Evolutionary conservation across 1,140 invertebrate species (phyloP).

Genomic region (Anastrepha ludens): DNA sequence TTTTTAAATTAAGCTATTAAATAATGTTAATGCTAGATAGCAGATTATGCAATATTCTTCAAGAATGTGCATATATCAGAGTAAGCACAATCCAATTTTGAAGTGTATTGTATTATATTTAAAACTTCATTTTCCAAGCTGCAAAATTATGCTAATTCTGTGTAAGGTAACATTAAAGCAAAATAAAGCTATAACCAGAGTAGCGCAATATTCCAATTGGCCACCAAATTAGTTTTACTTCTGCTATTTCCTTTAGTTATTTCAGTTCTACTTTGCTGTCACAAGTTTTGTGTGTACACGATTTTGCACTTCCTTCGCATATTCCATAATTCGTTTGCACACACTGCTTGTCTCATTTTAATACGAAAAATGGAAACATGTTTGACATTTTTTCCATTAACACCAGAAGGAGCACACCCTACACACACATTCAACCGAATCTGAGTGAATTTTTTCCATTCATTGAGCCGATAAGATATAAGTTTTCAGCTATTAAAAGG

Average conservation of each 20-base stretch:
- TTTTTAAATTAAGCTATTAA: too few species aligned
- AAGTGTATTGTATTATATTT: too few species aligned
- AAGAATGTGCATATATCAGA: too few species aligned
- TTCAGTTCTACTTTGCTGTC: not conserved
- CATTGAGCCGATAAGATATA: not conserved
- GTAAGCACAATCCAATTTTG: too few species aligned
- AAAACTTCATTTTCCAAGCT: too few species aligned
- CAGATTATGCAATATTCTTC: too few species aligned
- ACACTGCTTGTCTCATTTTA: conserved; percentile 1
- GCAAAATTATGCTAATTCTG: too few species aligned
- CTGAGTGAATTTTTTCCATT: conserved; percentile 16
- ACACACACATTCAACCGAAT: not conserved
- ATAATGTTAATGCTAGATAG: too few species aligned
- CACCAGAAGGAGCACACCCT: not conserved
- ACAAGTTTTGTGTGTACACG: conserved; percentile 45
- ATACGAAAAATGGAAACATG: not conserved
- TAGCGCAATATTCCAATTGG: too few species aligned
- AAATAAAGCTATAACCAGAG: too few species aligned
- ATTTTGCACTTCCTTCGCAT: conserved; percentile 29
- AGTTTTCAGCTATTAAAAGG: not conserved
- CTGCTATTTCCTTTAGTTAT: not conserved
- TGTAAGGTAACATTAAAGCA: too few species aligned
- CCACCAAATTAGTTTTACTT: too few species aligned
- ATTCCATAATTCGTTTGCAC: not conserved
- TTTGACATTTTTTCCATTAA: not conserved